Percentiles rank a stretch among this genome's conserved stretches.
These are phyloP conservation scores for Lynx canadensis DNA, from an alignment of 2,113 vertebrate genomes.

Conservation along the genomic window DNA sequence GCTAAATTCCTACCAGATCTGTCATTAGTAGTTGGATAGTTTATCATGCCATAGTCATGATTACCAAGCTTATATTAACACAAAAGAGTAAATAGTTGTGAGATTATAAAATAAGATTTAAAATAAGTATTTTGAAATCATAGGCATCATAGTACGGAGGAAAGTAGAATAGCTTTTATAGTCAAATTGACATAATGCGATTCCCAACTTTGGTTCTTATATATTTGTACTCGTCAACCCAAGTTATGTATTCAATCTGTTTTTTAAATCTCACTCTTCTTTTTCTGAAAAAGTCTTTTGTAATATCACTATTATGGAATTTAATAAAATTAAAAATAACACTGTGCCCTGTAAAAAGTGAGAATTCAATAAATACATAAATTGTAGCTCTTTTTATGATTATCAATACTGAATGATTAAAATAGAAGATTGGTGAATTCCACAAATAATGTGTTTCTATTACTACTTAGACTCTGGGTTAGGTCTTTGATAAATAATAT, in stretches of 20 bases:
- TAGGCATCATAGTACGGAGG: not conserved
- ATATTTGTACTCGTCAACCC: not conserved
- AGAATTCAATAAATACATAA: not conserved
- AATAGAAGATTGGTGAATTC: not conserved
- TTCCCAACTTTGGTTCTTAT: not conserved
- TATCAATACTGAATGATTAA: not conserved
- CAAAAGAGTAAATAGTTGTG: not conserved
- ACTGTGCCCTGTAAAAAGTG: not conserved
- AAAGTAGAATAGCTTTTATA: not conserved
- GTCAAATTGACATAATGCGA: not conserved
- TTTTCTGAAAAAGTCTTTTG: not conserved
- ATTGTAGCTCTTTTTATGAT: not conserved
- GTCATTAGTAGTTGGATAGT: not conserved
- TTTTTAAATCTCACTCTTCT: not conserved
- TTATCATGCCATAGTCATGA: not conserved
- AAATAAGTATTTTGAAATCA: not conserved
- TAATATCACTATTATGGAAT: not conserved
- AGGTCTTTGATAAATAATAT: constrained; percentile 7
- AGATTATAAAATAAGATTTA: not conserved
- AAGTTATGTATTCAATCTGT: not conserved
- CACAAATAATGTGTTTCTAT: not conserved
- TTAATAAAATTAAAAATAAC: constrained; percentile 20
- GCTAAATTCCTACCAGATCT: not conserved
- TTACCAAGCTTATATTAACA: not conserved
- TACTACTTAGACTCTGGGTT: not conserved